These are phyloP conservation scores for Galaxea fascicularis DNA, from an alignment of 92 coral and sea anemone species.

Conservation along the genomic window DNA sequence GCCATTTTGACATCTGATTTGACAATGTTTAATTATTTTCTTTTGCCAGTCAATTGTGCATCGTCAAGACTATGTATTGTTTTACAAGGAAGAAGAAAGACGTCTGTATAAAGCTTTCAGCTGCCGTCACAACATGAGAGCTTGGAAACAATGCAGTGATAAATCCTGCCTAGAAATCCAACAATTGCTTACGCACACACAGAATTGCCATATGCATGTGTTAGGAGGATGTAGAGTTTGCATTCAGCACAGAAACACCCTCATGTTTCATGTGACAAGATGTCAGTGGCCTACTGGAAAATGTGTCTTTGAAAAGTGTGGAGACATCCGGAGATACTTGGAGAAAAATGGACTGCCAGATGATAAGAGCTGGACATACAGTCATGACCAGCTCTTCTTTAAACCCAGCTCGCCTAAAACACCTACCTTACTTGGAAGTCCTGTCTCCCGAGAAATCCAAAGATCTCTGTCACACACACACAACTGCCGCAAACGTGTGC, in stretches of 20 bases:
- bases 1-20: too few relatives aligned
- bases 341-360: background rate
- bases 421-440: conserved; percentile 6
- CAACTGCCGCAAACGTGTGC: conserved; percentile 22
- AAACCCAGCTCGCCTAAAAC: conserved; percentile 23
- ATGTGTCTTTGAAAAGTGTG: conserved; percentile 50
- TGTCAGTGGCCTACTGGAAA: conserved; percentile 22
- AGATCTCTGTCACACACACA: conserved; percentile 6
- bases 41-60: too few relatives aligned
- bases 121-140: conserved; percentile 17
- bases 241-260: conserved; percentile 3
- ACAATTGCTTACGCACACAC: conserved; percentile 41
- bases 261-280: conserved; percentile 41
- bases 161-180: conserved; percentile 44
- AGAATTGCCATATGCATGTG: conserved; percentile 41
- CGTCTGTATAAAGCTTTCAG: background rate
- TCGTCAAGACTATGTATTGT: background rate
- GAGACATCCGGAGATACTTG: conserved; percentile 47
- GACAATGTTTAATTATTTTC: too few relatives aligned
- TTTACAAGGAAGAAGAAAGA: background rate
- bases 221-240: conserved; percentile 65
- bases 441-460: conserved; percentile 6
- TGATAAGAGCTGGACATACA: conserved; percentile 35
- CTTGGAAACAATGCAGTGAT: conserved; percentile 29
- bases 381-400: conserved; percentile 60